Evolutionary conservation across 2,888 invertebrate genomes (phyloP).

Genomic region (Rhagophthalmus giganteus): DNA sequence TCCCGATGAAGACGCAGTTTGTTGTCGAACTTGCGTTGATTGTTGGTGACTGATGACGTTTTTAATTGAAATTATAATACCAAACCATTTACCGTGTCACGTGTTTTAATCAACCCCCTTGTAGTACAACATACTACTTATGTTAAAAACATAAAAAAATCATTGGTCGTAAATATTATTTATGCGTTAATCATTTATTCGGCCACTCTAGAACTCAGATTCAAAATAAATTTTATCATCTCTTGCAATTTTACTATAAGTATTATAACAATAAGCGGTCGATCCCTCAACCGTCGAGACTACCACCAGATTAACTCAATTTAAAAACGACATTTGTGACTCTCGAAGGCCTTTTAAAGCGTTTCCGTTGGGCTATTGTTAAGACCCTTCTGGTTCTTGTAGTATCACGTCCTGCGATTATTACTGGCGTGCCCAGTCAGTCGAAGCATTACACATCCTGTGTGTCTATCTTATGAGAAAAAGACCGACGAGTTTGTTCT

Average conservation of each 20-base stretch:
- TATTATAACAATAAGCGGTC: background rate
- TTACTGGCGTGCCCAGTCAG: slow-evolving; percentile 36
- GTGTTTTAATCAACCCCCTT: background rate
- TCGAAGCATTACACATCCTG: slow-evolving; percentile 41
- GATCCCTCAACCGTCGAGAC: background rate
- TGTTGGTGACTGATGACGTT: too few relatives aligned
- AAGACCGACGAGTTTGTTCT: background rate
- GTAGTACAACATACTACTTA: too few relatives aligned
- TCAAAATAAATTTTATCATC: background rate
- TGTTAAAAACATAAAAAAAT: too few relatives aligned
- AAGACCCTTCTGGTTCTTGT: slow-evolving; percentile 24
- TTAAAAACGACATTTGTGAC: slow-evolving; percentile 15
- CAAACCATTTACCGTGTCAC: too few relatives aligned
- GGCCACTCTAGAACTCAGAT: background rate
- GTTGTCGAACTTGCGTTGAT: too few relatives aligned
- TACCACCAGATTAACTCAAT: slow-evolving; percentile 4
- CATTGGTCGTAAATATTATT: too few relatives aligned
- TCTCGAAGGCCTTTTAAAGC: slow-evolving; percentile 37
- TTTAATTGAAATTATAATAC: too few relatives aligned
- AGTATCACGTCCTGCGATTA: slow-evolving; percentile 27
- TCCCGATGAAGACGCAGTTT: too few relatives aligned
- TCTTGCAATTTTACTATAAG: too few relatives aligned
- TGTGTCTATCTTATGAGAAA: slow-evolving; percentile 22
- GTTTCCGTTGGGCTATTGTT: slow-evolving; percentile 39
- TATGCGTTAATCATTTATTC: too few relatives aligned